A percentile compares a stretch with the other conserved stretches of the same genome.
Evolutionary conservation across 2,113 vertebrate genomes (phyloP).

Genomic region (Anolis carolinensis): DNA sequence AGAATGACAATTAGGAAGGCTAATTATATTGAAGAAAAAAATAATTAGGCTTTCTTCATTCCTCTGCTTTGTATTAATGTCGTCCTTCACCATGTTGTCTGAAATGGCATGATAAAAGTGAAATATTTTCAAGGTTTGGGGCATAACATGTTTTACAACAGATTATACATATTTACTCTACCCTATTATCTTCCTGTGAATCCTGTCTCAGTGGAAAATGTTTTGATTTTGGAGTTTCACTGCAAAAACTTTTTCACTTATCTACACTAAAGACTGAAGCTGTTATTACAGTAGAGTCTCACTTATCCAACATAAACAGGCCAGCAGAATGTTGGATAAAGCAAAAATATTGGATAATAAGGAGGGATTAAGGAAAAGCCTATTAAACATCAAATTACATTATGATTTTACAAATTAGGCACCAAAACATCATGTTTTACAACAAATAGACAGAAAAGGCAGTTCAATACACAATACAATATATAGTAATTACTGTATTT

Average conservation of each 20-base stretch:
- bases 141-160: not conserved
- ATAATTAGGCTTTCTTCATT: conserved; percentile 44
- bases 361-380: too few relatives aligned
- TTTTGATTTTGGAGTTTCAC: conserved; percentile 40
- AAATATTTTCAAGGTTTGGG: not conserved
- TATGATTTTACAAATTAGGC: too few relatives aligned
- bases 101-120: conserved; percentile 8
- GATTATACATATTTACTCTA: not conserved
- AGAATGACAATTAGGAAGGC: conserved; percentile 46
- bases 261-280: conserved; percentile 30
- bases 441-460: too few relatives aligned
- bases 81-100: conserved; percentile 35
- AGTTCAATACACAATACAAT: too few relatives aligned
- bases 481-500: too few relatives aligned
- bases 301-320: too few relatives aligned
- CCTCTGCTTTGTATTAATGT: conserved; percentile 45
- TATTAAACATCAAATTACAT: too few relatives aligned
- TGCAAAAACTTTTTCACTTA: conserved; percentile 44
- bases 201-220: conserved; percentile 5
- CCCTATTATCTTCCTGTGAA: conserved; percentile 18
- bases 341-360: too few relatives aligned
- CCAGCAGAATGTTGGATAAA: too few relatives aligned
- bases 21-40: conserved; percentile 59
- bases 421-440: too few relatives aligned
- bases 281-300: too few relatives aligned